Base-by-base conservation (phyloP, 2,113 vertebrate species). In the Galeopterus variegatus region DNA sequence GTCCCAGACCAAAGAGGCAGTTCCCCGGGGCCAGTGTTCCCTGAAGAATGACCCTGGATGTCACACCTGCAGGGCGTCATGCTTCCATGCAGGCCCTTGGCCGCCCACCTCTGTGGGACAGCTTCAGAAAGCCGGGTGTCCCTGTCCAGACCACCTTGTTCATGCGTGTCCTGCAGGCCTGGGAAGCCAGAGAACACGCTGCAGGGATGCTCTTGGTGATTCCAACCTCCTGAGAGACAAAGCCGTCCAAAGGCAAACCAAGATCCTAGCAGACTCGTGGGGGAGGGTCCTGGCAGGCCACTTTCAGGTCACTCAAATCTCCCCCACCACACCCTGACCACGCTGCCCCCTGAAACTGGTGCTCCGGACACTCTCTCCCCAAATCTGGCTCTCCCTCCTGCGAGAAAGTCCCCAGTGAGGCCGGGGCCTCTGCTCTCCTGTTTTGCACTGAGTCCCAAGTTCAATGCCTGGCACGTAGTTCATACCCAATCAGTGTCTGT, bases 341-440 rank as follows among this genome's bases (percentile, higher is more conserved):
- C 3, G 2, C 18, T 10, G 36, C 21, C 50, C 62, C 21, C n/a
- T 6, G 41, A 60, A 82, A 18, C 19, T 21, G 19, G 19, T 60
- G 58, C 6, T 58, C 15, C 12, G 11, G 69, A 21, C 17, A 8
- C 52, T 33, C 3, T 1, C 14, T 19, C 13, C 62, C 7, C 8
- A 18, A 12, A 19, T 33, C 70, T 41, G 0, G 62, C 33, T 19
- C 31, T 33, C 4, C 4, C 1, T 23, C 4, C 54, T 7, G 0
- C 1, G 9, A 33, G 65, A 54, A 54, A 19, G 70, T 36, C 62
- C 36, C 50, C 9, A 3, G 10, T 1, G 1, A 86, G 17, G 72
- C 21, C 6, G 10, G 36, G 24, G 88, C 81, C 79, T 58, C 79
- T n/a, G 41, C 52, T 14, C 6, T 64, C 86, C n/a, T 24, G 9